phyloP scores from a whole-genome alignment of 2,888 invertebrate species.

The Aethes cnicana region DNA sequence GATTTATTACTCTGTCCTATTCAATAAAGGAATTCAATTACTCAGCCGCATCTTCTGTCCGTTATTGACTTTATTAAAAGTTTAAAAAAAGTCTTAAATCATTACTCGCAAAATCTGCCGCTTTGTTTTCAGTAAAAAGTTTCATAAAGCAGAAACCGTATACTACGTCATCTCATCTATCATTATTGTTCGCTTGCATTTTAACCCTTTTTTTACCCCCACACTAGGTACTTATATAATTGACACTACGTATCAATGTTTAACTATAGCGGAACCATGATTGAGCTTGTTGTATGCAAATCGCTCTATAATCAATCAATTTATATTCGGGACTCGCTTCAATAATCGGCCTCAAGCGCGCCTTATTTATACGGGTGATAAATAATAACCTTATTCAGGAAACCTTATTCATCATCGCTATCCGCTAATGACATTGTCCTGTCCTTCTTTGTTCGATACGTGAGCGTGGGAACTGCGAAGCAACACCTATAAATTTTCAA shows the following conservation, averaged over 20 bases:
- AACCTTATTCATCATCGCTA: too few relatives aligned
- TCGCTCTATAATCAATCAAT: conserved; percentile 21
- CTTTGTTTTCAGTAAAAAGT: too few relatives aligned
- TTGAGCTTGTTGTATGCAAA: conserved; percentile 5
- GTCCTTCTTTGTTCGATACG: conserved; percentile 6
- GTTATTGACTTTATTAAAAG: background rate
- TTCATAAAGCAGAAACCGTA: too few relatives aligned
- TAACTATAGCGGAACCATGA: conserved; percentile 3
- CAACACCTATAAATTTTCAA: background rate
- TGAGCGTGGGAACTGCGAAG: conserved; percentile 11
- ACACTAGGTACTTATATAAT: background rate
- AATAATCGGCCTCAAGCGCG: conserved; percentile 44
- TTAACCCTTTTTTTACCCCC: too few relatives aligned
- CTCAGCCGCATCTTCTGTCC: background rate
- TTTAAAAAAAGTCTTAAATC: too few relatives aligned
- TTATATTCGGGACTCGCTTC: conserved; percentile 24
- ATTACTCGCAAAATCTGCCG: too few relatives aligned
- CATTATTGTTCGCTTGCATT: too few relatives aligned
- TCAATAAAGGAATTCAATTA: too few relatives aligned
- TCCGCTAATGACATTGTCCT: conserved; percentile 12
- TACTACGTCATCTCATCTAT: too few relatives aligned
- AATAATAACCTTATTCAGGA: conserved; percentile 16
- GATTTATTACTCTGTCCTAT: too few relatives aligned
- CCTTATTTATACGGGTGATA: conserved; percentile 43
- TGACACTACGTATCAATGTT: background rate